Evolutionary conservation across 2,888 invertebrate genomes (phyloP), one percentile per base, ranked within the genome.

Genomic region (Hylaea fasciaria): DNA sequence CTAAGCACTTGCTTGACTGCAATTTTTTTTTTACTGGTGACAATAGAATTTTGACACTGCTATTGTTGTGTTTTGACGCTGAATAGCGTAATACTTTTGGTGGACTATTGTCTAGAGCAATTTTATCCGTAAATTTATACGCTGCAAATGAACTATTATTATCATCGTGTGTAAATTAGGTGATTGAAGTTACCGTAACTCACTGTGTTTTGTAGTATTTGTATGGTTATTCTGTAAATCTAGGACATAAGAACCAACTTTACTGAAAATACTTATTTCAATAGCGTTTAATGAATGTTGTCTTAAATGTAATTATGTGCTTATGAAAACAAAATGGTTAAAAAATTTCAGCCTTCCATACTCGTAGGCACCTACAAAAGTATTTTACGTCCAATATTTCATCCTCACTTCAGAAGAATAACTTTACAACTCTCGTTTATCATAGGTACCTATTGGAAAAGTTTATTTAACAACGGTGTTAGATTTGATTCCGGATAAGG

Each of bases 361-460:
- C 13, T 43, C 1, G 37, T 12, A 14, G 52, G 12, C 37, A 10
- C 37, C 44, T 32, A 37, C 43, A 39, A 49, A 49, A 53, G 32
- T 13, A 39, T 35, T 43, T 53, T 28, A 14, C 16, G 9, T 13
- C 48, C 28, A 1, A 60, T 64, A 56, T 60, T 70, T 72, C 70
- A 70, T 69, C 65, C 52, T 62, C 62, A 69, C 74, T 74, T 74
- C 58, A 57, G 53, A 57, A 52, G 60, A 60, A 64, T 58, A 70
- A 82, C 73, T 81, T 81, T 66, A 57, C 66, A 82, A 82, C 76
- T 78, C 76, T 78, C 83, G 71, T 87, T 87, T 81, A 81, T 85
- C 82, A 82, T 70, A n/a, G n/a, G n/a, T n/a, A 58, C 68, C 37
- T 77, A 79, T 81, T 73, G 76, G 72, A 68, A 66, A 83, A 82